Conservation (phyloP, 1,140 invertebrate species). For the Hylaeus volcanicus region DNA sequence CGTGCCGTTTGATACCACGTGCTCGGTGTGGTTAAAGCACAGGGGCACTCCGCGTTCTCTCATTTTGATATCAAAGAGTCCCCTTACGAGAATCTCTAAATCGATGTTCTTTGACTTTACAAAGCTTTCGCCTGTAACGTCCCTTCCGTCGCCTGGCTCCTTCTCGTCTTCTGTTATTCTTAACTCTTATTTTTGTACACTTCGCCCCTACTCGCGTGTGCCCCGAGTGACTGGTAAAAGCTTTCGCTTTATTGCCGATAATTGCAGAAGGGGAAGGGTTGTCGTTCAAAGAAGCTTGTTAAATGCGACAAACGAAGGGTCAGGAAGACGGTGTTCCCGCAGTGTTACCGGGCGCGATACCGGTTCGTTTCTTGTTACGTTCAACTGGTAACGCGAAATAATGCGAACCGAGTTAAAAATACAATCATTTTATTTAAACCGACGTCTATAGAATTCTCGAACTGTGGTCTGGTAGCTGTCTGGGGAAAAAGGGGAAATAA, state of each 20-base stretch:
- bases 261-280: conserved; percentile 27
- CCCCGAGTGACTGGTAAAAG: conserved; percentile 32
- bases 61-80: conserved; percentile 50
- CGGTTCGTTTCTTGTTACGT: neutral
- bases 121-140: conserved; percentile 33
- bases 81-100: conserved; percentile 27
- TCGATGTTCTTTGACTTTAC: conserved; percentile 48
- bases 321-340: neutral
- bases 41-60: conserved; percentile 38
- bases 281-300: conserved; percentile 41
- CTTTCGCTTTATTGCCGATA: conserved; percentile 42
- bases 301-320: conserved; percentile 35
- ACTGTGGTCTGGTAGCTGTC: too few species aligned
- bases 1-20: conserved; percentile 51
- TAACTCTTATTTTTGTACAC: conserved; percentile 32
- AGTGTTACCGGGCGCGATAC: too few species aligned
- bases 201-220: neutral
- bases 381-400: neutral
- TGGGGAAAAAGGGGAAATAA: too few species aligned
- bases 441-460: too few species aligned
- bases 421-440: too few species aligned
- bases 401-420: too few species aligned
- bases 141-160: conserved; percentile 21
- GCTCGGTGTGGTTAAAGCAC: conserved; percentile 36
- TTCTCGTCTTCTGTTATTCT: conserved; percentile 43